Conservation (phyloP, 2,113 vertebrate species). For the Stigmatopora nigra region DNA sequence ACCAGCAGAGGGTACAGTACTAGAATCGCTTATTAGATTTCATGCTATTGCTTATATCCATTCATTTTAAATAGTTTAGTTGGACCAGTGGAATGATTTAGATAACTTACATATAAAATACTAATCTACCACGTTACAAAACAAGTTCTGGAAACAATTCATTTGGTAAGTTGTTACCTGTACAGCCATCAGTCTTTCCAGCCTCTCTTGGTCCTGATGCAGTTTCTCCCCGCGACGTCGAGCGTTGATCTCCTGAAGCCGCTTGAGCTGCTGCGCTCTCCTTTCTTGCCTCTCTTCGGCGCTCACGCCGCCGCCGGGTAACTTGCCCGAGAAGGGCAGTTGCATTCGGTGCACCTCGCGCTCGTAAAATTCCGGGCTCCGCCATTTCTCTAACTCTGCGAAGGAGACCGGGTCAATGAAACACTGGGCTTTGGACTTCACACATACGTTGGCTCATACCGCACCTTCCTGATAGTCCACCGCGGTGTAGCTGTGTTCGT, state of each 20-base stretch:
- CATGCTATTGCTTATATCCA: too few relatives aligned
- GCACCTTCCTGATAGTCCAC: conserved; percentile 84
- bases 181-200: conserved; percentile 79
- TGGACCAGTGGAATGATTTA: too few relatives aligned
- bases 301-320: conserved; percentile 75
- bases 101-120: too few relatives aligned
- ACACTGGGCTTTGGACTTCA: neutral
- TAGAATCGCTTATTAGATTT: too few relatives aligned
- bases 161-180: conserved; percentile 68
- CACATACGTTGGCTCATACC: neutral
- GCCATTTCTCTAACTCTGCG: conserved; percentile 88
- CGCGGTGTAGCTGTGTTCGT: conserved; percentile 87
- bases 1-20: too few relatives aligned
- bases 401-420: neutral
- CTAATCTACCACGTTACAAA: too few relatives aligned
- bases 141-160: too few relatives aligned
- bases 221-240: conserved; percentile 87
- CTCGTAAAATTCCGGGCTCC: conserved; percentile 87
- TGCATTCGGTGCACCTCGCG: conserved; percentile 90
- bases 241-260: conserved; percentile 89
- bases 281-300: conserved; percentile 88
- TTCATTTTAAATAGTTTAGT: too few relatives aligned
- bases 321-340: conserved; percentile 85
- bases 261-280: conserved; percentile 83
- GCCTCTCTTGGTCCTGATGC: conserved; percentile 86